Evolutionary conservation across 2,113 vertebrate species (phyloP).

Genomic region (Paralichthys olivaceus): DNA sequence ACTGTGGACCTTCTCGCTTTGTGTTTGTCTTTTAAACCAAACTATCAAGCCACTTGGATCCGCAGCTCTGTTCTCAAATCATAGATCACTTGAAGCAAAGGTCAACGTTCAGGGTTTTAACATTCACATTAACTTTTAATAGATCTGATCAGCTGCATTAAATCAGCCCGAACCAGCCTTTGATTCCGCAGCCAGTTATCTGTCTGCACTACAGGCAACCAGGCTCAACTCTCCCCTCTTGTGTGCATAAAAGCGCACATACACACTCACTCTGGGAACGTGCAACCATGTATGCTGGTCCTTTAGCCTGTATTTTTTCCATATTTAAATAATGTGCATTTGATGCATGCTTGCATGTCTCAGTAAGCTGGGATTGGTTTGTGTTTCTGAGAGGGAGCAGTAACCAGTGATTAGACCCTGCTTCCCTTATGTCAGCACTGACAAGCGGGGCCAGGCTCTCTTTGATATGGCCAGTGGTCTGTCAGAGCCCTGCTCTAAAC

Average conservation of each 20-base stretch:
- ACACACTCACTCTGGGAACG: conserved; percentile 8
- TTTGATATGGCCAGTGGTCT: conserved; percentile 81
- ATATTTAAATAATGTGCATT: conserved; percentile 29
- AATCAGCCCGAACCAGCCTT: conserved; percentile 59
- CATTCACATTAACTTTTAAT: conserved; percentile 63
- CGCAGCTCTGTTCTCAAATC: conserved; percentile 28
- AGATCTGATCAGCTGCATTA: conserved; percentile 66
- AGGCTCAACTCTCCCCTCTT: conserved; percentile 10
- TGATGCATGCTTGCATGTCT: conserved; percentile 31
- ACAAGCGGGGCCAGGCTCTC: conserved; percentile 78
- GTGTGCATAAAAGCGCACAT: background rate
- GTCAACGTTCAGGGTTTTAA: conserved; percentile 55
- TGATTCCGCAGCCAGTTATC: conserved; percentile 69
- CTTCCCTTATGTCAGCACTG: conserved; percentile 81
- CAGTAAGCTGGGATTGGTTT: conserved; percentile 35
- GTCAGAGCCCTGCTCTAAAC: conserved; percentile 77
- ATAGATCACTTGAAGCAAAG: conserved; percentile 48
- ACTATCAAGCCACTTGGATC: conserved; percentile 9
- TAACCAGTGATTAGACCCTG: conserved; percentile 75
- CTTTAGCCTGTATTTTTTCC: conserved; percentile 4
- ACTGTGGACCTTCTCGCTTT: conserved; percentile 16
- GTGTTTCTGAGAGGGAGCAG: conserved; percentile 67
- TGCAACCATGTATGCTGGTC: conserved; percentile 34
- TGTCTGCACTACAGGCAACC: conserved; percentile 56
- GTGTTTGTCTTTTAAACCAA: conserved; percentile 39